phyloP scores from a whole-genome alignment of 2,888 invertebrate species.

The Cheiracanthium punctorium region DNA sequence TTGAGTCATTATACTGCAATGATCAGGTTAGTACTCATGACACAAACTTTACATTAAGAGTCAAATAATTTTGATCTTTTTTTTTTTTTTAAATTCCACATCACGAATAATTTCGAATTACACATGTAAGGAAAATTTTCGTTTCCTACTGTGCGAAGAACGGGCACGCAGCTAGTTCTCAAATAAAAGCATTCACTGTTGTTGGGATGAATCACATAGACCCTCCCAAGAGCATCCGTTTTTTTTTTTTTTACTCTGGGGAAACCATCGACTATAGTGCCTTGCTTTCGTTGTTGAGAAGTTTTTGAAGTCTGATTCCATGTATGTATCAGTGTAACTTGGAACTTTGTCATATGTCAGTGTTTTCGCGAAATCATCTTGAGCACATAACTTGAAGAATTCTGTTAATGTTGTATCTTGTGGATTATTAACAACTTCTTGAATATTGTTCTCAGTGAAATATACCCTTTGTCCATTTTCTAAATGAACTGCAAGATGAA shows the following conservation, averaged over 20 bases:
- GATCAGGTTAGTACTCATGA: no score
- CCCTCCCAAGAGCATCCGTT: neutral
- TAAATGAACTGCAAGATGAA: neutral
- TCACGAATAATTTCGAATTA: no score
- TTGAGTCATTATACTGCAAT: no score
- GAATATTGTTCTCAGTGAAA: neutral
- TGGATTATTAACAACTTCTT: constrained; percentile 70
- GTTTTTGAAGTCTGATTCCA: neutral
- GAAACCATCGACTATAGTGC: neutral
- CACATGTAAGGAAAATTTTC: no score
- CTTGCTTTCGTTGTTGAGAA: neutral
- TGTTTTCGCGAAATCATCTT: constrained; percentile 72
- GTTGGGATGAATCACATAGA: constrained; percentile 15
- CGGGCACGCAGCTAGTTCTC: no score
- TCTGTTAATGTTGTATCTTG: constrained; percentile 72
- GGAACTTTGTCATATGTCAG: constrained; percentile 72
- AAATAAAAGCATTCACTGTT: constrained; percentile 4
- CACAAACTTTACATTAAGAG: no score
- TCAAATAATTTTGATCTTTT: no score
- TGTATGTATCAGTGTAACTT: constrained; percentile 47
- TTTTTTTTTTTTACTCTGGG: neutral
- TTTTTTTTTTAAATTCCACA: no score
- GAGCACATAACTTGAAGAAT: constrained; percentile 73
- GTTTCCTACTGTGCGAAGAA: no score
- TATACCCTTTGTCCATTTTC: neutral